phyloP scores from a whole-genome alignment of 1,140 invertebrate species.

The Trichonephila clavata region DNA sequence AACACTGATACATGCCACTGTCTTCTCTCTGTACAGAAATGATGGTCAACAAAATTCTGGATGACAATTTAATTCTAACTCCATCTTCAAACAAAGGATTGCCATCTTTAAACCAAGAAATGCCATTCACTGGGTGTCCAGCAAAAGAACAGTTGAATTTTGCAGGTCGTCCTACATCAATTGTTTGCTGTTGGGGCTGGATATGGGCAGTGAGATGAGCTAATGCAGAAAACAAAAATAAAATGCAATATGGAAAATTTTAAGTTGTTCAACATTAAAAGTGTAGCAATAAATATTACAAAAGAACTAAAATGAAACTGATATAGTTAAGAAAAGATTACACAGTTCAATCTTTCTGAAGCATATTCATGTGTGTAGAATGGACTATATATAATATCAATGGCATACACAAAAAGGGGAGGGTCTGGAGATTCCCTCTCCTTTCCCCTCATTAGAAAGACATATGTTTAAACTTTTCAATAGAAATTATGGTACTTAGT shows the following conservation, averaged over 20 bases:
- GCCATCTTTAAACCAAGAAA: conserved; percentile 78
- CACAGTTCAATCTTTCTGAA: too few relatives aligned
- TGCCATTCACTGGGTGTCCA: conserved; percentile 80
- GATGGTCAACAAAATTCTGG: conserved; percentile 77
- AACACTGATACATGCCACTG: conserved; percentile 87
- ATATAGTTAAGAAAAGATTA: neutral
- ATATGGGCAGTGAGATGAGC: conserved; percentile 81
- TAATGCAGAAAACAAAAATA: conserved; percentile 60
- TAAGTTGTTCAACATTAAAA: too few relatives aligned
- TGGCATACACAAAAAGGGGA: too few relatives aligned
- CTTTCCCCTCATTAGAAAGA: too few relatives aligned
- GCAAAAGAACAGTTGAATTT: conserved; percentile 81
- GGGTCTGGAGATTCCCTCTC: too few relatives aligned
- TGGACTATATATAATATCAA: too few relatives aligned
- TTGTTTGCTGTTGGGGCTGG: conserved; percentile 80
- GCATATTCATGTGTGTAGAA: too few relatives aligned
- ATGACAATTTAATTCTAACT: conserved; percentile 59
- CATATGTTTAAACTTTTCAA: too few relatives aligned
- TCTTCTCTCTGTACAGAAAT: conserved; percentile 80
- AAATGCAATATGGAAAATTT: neutral
- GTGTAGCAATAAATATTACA: too few relatives aligned
- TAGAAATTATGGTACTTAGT: too few relatives aligned
- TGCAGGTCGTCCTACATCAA: conserved; percentile 81
- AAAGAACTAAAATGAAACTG: neutral
- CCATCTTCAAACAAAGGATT: conserved; percentile 77